Evolutionary conservation across 2,797 vertebrate genomes (phyloP).

Genomic region (Scyliorhinus canicula): DNA sequence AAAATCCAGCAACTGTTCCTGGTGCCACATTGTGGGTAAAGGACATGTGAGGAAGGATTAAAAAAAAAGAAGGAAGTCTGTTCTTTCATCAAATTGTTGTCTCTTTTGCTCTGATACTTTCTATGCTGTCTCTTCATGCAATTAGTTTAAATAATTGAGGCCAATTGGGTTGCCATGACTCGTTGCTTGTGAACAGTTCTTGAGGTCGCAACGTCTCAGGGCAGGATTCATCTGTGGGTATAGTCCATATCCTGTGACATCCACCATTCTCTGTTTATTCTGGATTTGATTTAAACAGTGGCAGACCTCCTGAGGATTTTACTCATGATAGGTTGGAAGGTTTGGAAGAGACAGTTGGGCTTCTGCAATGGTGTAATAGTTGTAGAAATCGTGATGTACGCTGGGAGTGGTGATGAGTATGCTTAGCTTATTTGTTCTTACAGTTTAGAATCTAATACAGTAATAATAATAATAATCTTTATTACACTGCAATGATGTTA

Average conservation of each 20-base stretch:
- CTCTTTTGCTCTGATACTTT: neutral
- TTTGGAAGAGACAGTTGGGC: neutral
- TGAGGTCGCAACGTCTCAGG: too few species aligned
- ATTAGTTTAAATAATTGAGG: neutral
- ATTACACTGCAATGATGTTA: too few species aligned
- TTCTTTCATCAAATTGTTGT: neutral
- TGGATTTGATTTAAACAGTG: neutral
- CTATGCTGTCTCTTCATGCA: neutral
- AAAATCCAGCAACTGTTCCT: neutral
- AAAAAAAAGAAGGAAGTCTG: too few species aligned
- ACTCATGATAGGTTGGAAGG: neutral
- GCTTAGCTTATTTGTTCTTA: neutral
- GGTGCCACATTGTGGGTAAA: too few species aligned
- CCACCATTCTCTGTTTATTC: neutral
- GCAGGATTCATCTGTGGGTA: neutral
- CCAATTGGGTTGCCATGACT: neutral
- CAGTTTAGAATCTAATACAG: neutral
- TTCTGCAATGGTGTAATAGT: neutral
- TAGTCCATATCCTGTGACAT: neutral
- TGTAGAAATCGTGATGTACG: neutral
- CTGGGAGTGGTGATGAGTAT: neutral
- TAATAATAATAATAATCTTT: too few species aligned
- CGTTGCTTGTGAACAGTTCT: neutral
- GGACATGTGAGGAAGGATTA: neutral
- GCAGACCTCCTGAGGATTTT: neutral